A percentile compares a stretch with the other conserved stretches of the same genome.
These are phyloP conservation scores for Berghia stephanieae DNA, from an alignment of 1,140 invertebrate species.

Conservation along the genomic window DNA sequence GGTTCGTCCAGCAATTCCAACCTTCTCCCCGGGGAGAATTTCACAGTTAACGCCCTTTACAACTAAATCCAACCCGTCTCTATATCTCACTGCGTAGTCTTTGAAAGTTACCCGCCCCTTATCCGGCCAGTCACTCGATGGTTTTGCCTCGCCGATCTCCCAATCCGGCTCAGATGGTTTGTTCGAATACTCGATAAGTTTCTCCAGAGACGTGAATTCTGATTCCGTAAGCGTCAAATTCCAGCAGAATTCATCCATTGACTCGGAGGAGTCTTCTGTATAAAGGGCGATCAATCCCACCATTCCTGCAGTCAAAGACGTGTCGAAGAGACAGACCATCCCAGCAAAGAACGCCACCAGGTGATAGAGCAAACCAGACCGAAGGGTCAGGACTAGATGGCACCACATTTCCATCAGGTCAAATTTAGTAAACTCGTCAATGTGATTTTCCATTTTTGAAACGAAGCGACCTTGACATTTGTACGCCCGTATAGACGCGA, in stretches of 20 bases:
- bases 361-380: background rate
- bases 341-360: background rate
- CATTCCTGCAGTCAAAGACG: too few species aligned
- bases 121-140: background rate
- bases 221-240: conserved; percentile 14
- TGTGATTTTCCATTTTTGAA: background rate
- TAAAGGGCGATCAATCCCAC: too few species aligned
- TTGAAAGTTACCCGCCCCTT: background rate
- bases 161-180: conserved; percentile 16
- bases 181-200: background rate
- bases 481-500: background rate
- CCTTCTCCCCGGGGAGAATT: conserved; percentile 5
- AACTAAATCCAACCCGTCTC: too few species aligned
- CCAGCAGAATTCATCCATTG: too few species aligned
- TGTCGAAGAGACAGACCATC: background rate
- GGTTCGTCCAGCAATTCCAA: conserved; percentile 72
- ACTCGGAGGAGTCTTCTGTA: too few species aligned
- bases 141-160: background rate
- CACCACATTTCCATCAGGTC: background rate
- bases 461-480: background rate
- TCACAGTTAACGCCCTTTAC: background rate
- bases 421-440: conserved; percentile 10
- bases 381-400: too few species aligned
- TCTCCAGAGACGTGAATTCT: conserved; percentile 16
- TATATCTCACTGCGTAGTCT: background rate